phyloP scores from a whole-genome alignment of 37 sponge, comb jelly and placozoan species.

The Aplysina aerophoba region DNA sequence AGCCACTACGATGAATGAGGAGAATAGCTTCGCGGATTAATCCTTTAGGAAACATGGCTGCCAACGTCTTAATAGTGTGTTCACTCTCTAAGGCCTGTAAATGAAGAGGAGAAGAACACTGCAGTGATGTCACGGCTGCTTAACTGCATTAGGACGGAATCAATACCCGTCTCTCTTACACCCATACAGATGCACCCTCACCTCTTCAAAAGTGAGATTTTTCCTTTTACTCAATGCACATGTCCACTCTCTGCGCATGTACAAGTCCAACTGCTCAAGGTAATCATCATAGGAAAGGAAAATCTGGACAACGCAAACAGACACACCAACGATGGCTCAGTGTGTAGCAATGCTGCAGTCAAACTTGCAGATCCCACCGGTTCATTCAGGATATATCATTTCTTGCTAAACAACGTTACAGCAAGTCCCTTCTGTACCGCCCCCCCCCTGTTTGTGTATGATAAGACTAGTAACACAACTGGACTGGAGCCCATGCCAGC shows the following conservation, averaged over 20 bases:
- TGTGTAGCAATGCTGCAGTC: too few species aligned
- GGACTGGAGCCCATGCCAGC: too few species aligned
- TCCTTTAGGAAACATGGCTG: not conserved
- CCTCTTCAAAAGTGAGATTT: conserved; percentile 22
- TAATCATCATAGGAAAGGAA: conserved; percentile 23
- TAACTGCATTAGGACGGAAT: too few species aligned
- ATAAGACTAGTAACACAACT: too few species aligned
- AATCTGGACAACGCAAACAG: not conserved
- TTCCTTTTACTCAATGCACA: conserved; percentile 9
- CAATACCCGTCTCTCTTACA: not conserved
- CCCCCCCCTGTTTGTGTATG: too few species aligned
- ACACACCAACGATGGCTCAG: too few species aligned
- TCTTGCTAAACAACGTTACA: too few species aligned
- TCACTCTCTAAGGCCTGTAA: conserved; percentile 30
- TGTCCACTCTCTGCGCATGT: conserved; percentile 8
- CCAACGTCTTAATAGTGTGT: not conserved
- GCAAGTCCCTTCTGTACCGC: too few species aligned
- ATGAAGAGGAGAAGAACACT: not conserved
- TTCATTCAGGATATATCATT: too few species aligned
- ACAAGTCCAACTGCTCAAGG: conserved; percentile 1
- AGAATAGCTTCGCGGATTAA: not conserved
- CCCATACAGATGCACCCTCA: not conserved
- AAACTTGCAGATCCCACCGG: too few species aligned
- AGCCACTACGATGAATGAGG: conserved; percentile 1
- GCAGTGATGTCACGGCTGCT: too few species aligned